Conservation (phyloP, 2,113 vertebrate species). For the Recurvirostra avosetta region DNA sequence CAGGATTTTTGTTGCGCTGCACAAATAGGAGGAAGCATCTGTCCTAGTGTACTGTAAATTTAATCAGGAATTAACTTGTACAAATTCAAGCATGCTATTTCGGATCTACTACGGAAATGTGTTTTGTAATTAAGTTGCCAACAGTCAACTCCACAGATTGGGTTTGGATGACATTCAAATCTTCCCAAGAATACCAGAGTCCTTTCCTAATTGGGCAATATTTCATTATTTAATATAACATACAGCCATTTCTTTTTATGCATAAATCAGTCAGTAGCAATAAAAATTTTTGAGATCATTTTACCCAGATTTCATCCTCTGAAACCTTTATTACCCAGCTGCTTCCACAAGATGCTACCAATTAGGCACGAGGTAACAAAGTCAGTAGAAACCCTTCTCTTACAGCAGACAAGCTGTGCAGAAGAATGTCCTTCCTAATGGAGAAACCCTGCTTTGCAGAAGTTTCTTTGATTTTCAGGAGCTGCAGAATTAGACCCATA, state of each 20-base stretch:
- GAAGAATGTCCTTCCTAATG: background rate
- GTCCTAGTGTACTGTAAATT: background rate
- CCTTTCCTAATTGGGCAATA: background rate
- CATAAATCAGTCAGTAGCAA: background rate
- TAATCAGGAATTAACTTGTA: background rate
- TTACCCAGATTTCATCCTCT: background rate
- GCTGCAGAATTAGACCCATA: background rate
- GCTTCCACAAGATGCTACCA: background rate
- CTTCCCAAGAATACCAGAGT: background rate
- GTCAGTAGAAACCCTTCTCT: background rate
- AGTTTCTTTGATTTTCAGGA: background rate
- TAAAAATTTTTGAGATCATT: background rate
- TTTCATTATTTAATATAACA: background rate
- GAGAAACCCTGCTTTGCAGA: background rate
- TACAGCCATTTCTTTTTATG: background rate
- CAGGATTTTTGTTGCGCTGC: background rate
- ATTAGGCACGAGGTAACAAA: background rate
- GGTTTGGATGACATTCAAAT: background rate
- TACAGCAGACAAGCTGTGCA: background rate
- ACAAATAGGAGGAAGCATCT: conserved; percentile 40
- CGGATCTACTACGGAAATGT: background rate
- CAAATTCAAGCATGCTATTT: conserved; percentile 25
- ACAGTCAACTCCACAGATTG: background rate
- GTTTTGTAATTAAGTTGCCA: background rate
- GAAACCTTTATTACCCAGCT: background rate